Percentiles rank a stretch among this genome's conserved stretches.
Conservation (phyloP, 53 echinoderm and acorn worm genomes). For the Astropecten irregularis region DNA sequence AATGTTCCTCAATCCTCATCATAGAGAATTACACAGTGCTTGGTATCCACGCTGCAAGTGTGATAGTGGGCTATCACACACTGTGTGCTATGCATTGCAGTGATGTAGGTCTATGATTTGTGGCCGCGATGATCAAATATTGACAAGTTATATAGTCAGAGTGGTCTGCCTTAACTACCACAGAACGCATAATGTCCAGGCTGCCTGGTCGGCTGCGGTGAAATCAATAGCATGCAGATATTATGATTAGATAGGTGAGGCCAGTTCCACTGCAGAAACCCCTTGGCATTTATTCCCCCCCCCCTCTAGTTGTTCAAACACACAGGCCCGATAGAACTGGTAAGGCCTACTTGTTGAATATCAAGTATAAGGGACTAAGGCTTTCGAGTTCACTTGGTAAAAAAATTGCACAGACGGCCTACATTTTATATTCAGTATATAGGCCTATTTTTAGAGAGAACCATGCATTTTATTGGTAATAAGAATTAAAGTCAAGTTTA, state of each 20-base stretch:
- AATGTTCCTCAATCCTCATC: no score
- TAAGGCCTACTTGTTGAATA: no score
- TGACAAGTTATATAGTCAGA: conserved; percentile 13
- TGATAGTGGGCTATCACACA: background rate
- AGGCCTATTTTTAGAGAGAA: background rate
- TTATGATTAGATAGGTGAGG: background rate
- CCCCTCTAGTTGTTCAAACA: background rate
- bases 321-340: background rate
- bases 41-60: no score
- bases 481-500: no score
- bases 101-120: conserved; percentile 14
- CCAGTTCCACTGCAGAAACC: no score
- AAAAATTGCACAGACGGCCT: no score
- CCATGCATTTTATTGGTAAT: no score
- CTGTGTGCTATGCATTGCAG: no score
- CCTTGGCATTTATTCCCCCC: no score
- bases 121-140: conserved; percentile 54
- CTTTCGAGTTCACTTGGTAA: no score
- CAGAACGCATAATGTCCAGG: background rate
- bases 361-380: no score
- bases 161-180: conserved; percentile 39
- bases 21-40: no score
- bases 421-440: background rate
- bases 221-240: conserved; percentile 23
- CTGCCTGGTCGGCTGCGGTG: conserved; percentile 15